phyloP scores from a whole-genome alignment of 2,113 vertebrate species.

The Atherinomorus stipes region DNA sequence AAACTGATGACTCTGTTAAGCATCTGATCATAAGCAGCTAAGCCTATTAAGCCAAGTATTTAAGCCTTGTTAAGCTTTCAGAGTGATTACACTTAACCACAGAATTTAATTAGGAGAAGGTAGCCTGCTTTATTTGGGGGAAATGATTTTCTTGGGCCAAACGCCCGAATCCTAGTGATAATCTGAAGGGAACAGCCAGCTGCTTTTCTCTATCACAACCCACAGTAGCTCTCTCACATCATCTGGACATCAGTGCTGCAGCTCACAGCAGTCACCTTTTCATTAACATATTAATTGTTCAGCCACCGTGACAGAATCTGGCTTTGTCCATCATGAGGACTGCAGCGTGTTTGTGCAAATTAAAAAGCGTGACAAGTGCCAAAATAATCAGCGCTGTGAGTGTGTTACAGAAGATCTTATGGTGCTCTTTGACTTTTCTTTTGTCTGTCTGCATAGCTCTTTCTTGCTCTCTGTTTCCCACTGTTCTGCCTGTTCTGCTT shows the following conservation, averaged over 20 bases:
- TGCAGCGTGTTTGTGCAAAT: conserved; percentile 43
- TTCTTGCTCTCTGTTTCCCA: not conserved
- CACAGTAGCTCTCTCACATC: not conserved
- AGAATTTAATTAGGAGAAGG: conserved; percentile 47
- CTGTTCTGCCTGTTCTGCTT: conserved; percentile 9
- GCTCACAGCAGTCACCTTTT: conserved; percentile 39
- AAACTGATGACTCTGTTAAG: conserved; percentile 53
- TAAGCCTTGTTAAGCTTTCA: conserved; percentile 55
- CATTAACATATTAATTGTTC: conserved; percentile 46
- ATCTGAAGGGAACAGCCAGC: conserved; percentile 6
- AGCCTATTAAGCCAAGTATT: conserved; percentile 56
- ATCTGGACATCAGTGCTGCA: conserved; percentile 4
- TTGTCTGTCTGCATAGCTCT: not conserved
- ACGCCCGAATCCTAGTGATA: conserved; percentile 18
- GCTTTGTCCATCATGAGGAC: conserved; percentile 22
- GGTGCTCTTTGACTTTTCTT: conserved; percentile 50
- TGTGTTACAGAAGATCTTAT: conserved; percentile 21
- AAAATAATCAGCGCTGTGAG: conserved; percentile 61
- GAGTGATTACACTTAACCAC: conserved; percentile 56
- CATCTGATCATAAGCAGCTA: conserved; percentile 46
- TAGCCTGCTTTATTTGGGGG: conserved; percentile 12
- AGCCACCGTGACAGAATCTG: conserved; percentile 19
- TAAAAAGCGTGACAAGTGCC: conserved; percentile 65
- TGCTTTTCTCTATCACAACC: not conserved
- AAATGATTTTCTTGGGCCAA: conserved; percentile 12